Evolutionary conservation across 2,113 vertebrate genomes (phyloP).

Genomic region (Eurystomus gularis): DNA sequence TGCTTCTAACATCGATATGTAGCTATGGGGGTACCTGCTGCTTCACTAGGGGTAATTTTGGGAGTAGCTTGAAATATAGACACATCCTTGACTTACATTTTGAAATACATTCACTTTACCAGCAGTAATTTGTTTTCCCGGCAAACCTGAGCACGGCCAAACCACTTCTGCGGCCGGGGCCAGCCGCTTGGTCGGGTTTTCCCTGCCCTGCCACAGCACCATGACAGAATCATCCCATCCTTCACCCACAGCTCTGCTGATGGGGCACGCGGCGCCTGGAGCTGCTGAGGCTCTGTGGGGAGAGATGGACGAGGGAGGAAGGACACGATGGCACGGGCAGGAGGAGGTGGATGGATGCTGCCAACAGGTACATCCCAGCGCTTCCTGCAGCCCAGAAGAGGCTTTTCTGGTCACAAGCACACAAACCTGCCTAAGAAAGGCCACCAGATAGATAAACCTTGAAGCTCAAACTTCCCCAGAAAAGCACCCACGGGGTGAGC

Average conservation of each 20-base stretch:
- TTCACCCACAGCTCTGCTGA: too few relatives aligned
- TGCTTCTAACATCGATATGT: too few relatives aligned
- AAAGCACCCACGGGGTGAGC: neutral
- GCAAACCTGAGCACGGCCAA: neutral
- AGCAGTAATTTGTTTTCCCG: neutral
- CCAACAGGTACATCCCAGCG: neutral
- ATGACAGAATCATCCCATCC: too few relatives aligned
- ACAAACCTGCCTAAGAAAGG: neutral
- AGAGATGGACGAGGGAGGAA: neutral
- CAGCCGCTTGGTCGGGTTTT: neutral
- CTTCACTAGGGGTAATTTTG: too few relatives aligned
- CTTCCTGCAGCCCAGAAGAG: neutral
- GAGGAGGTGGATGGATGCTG: neutral
- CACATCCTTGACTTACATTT: too few relatives aligned
- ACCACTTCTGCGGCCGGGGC: neutral
- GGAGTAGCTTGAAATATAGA: too few relatives aligned
- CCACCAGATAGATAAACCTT: neutral
- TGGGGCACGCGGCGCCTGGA: fast-evolving
- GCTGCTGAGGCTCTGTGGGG: neutral
- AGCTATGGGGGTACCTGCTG: too few relatives aligned
- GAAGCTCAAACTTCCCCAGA: neutral
- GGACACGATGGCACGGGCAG: neutral
- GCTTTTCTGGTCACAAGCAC: neutral
- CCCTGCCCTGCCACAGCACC: neutral
- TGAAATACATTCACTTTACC: neutral